phyloP scores from a whole-genome alignment of 2,113 vertebrate genomes.

The Urocitellus parryii region DNA sequence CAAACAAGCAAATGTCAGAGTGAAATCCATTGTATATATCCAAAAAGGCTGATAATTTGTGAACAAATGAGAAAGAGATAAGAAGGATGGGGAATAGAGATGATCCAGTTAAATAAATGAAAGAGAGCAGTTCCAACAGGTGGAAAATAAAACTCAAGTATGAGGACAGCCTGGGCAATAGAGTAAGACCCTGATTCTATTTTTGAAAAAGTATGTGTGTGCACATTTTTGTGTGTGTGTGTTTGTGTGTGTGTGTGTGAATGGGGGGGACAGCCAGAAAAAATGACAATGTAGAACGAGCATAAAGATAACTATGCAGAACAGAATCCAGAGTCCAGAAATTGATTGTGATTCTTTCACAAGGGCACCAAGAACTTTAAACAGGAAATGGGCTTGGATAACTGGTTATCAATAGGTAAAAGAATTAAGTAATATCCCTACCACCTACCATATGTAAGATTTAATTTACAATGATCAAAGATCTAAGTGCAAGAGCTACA shows the following conservation, averaged over 20 bases:
- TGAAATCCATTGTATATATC: background rate
- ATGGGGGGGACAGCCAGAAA: no score
- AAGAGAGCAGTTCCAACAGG: background rate
- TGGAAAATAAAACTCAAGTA: background rate
- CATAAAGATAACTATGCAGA: background rate
- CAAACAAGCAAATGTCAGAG: conserved; percentile 8
- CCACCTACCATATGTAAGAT: background rate
- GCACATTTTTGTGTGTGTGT: no score
- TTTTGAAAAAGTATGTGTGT: no score
- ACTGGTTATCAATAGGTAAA: background rate
- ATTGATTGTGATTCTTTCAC: conserved; percentile 27
- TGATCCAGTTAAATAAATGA: background rate
- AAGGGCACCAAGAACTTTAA: background rate
- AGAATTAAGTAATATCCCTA: background rate
- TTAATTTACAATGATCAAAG: conserved; percentile 15
- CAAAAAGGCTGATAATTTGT: background rate
- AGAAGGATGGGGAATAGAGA: background rate
- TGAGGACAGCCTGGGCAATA: background rate
- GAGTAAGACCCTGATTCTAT: no score
- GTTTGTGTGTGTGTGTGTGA: no score
- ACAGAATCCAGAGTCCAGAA: conserved; percentile 26
- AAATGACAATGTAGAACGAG: no score
- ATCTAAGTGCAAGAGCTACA: conserved; percentile 29
- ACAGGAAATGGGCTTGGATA: background rate
- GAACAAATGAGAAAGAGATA: background rate